A percentile compares a stretch with the other conserved stretches of the same genome.
phyloP scores from a whole-genome alignment of 2,888 invertebrate species.

The Timema cristinae region DNA sequence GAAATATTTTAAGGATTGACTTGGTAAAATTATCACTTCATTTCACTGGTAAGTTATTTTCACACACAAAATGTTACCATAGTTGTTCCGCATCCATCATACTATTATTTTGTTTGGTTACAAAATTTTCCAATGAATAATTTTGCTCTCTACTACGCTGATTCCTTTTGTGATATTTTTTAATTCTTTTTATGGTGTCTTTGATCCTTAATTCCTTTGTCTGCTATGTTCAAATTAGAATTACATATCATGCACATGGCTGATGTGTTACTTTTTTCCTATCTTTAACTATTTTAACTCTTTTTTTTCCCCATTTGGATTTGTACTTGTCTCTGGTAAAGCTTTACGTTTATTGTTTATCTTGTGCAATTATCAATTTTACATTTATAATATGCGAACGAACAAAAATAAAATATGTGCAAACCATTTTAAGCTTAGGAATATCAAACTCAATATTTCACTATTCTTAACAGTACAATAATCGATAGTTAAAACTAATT shows the following conservation, averaged over 20 bases:
- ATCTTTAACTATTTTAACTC: neutral
- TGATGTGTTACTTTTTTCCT: neutral
- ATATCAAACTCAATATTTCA: too few species aligned
- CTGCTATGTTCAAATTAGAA: neutral
- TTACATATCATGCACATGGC: slow-evolving; percentile 2
- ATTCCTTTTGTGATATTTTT: neutral
- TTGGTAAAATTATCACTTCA: too few species aligned
- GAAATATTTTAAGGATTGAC: too few species aligned
- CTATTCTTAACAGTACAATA: too few species aligned
- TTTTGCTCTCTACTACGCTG: neutral
- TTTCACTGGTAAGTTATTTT: too few species aligned
- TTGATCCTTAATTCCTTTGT: neutral
- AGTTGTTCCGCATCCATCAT: neutral
- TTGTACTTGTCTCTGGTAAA: neutral
- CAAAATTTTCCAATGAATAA: neutral
- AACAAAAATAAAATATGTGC: too few species aligned
- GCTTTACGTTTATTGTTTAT: neutral
- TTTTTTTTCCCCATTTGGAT: slow-evolving; percentile 2
- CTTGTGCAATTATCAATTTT: too few species aligned
- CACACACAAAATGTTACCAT: too few species aligned
- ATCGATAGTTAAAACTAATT: too few species aligned
- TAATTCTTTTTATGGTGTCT: neutral
- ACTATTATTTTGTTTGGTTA: neutral
- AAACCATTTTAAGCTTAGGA: too few species aligned
- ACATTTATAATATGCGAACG: too few species aligned